Evolutionary conservation across 2,888 invertebrate genomes (phyloP), one percentile per base, ranked within the genome.

Genomic region (Macrosiphum euphorbiae): DNA sequence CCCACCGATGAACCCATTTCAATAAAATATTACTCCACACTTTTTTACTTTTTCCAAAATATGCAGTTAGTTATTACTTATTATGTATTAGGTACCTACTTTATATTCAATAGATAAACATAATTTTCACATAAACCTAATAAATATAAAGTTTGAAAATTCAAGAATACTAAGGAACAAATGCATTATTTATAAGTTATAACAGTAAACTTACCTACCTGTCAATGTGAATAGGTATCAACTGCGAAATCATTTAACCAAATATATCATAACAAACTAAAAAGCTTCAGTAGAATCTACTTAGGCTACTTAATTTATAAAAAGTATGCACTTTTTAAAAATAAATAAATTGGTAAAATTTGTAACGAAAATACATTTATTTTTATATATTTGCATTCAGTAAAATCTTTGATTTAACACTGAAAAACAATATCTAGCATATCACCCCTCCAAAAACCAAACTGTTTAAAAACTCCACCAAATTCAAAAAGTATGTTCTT

Each of bases 91-190:
- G 35, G 20, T 78, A 41, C 35, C 35, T 78, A 78, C 20, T 78
- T 85, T 91, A 84, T 55, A 91, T 85, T 91, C 84, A 41, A 28
- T 28, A 26, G 44, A 58, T 88, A 44, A 44, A 85, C 85, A 13
- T 44, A 20, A 41, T 78, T 41, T 11, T 26, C 26, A 44, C 44
- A 8, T 50, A 35, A 41, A 58, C 41, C 44, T 41, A 28, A 1
- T 88, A 11, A 52, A 26, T 47, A 84, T 41, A 10, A 41, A 26
- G 11, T 91, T 24, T 11, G 10, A 55, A 58, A 13, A 20, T 78
- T 58, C 26, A 28, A 20, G 44, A 61, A 89, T 50, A 41, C 44
- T 24, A 8, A 85, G 4, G 16, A 91, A 5, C 28, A 28, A 55
- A 90, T 90, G 24, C 58, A 55, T 24, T 91, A 86, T 91, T 41